A percentile compares a stretch with the other conserved stretches of the same genome.
Evolutionary conservation across 2,888 invertebrate species (phyloP).

Genomic region (Diabrotica balteata): DNA sequence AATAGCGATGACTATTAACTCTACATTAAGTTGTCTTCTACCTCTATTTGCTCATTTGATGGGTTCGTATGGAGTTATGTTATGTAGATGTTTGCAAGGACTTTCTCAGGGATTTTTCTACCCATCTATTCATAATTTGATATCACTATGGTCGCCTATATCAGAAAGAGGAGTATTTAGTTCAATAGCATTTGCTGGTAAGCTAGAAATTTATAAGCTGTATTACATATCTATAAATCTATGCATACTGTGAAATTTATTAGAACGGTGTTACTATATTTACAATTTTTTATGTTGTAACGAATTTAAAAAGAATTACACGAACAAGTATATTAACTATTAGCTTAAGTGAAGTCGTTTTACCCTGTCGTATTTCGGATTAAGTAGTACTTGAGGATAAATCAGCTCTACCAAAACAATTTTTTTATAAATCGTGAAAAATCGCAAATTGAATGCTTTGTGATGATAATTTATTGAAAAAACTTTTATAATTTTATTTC

Average conservation of each 20-base stretch:
- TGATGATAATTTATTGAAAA: no score
- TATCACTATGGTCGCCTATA: constrained; percentile 70
- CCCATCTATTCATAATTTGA: constrained; percentile 73
- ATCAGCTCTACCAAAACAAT: no score
- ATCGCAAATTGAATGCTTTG: no score
- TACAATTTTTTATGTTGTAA: neutral
- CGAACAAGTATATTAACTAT: neutral
- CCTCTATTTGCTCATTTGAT: constrained; percentile 60
- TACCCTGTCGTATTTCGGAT: no score
- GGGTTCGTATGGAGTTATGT: constrained; percentile 65
- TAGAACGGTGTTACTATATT: neutral
- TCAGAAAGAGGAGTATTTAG: constrained; percentile 18
- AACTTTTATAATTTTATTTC: no score
- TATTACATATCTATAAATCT: no score
- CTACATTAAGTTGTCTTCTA: constrained; percentile 66
- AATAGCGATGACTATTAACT: constrained; percentile 65
- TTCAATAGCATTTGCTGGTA: constrained; percentile 25
- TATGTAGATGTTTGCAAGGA: constrained; percentile 72
- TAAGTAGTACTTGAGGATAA: no score
- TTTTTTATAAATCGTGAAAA: no score
- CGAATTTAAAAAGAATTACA: neutral
- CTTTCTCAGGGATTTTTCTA: constrained; percentile 76
- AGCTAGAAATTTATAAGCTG: neutral
- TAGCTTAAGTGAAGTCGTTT: no score
- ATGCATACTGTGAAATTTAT: no score